phyloP scores from a whole-genome alignment of 2,888 invertebrate genomes.

The Prosapia bicincta region DNA sequence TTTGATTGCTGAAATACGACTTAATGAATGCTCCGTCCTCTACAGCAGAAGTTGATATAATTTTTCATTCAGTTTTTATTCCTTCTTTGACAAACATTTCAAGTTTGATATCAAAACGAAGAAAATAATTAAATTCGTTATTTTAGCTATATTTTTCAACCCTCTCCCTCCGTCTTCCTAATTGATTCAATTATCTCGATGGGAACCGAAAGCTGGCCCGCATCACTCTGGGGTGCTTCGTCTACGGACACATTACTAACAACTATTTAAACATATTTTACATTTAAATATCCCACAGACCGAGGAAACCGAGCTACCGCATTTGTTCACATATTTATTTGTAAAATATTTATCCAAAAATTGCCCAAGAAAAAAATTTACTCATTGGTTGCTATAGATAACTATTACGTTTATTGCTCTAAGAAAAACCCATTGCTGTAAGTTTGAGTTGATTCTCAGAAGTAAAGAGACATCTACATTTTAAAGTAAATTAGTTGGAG shows the following conservation, averaged over 20 bases:
- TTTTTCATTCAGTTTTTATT: constrained; percentile 11
- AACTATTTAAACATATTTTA: neutral
- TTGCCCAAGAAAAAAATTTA: no score
- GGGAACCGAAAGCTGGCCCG: neutral
- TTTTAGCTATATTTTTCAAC: constrained; percentile 23
- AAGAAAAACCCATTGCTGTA: no score
- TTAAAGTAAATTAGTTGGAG: no score
- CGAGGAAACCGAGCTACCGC: no score
- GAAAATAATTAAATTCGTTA: constrained; percentile 25
- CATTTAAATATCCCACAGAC: no score
- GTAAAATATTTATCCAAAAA: no score
- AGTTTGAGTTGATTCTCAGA: no score
- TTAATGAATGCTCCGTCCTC: neutral
- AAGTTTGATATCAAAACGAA: constrained; percentile 19
- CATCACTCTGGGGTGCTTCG: neutral
- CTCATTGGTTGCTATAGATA: no score
- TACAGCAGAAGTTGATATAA: neutral
- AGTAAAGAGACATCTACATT: no score
- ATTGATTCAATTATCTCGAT: neutral
- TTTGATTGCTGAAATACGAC: neutral
- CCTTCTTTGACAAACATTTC: constrained; percentile 13
- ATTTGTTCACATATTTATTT: no score
- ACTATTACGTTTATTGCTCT: no score
- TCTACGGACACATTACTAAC: neutral
- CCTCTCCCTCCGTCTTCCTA: constrained; percentile 5